Evolutionary conservation across 2,113 vertebrate genomes (phyloP).

Genomic region (Thalassoma bifasciatum): DNA sequence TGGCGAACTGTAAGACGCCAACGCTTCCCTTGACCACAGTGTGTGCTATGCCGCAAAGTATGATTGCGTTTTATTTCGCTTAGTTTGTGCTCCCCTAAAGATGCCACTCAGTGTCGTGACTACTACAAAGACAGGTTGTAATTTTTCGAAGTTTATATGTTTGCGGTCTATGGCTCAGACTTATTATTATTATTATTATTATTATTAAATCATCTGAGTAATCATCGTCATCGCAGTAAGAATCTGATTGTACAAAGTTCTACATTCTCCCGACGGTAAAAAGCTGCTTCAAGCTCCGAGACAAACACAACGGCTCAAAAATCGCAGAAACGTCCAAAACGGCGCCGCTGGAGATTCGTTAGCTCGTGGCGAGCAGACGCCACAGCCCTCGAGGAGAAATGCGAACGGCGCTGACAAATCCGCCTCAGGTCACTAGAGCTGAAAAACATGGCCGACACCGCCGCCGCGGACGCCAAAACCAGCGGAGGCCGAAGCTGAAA

Average conservation of each 20-base stretch:
- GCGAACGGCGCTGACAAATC: slow-evolving; percentile 49
- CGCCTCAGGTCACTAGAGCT: slow-evolving; percentile 9
- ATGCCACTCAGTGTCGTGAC: too few species aligned
- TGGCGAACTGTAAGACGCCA: too few species aligned
- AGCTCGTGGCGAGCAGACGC: slow-evolving; percentile 44
- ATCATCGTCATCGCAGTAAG: slow-evolving; percentile 38
- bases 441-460: slow-evolving; percentile 7
- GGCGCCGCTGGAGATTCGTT: slow-evolving; percentile 21
- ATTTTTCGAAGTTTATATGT: too few species aligned
- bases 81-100: too few species aligned
- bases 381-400: slow-evolving; percentile 26
- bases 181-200: too few species aligned
- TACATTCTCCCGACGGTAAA: slow-evolving; percentile 69
- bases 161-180: too few species aligned
- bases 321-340: slow-evolving; percentile 58
- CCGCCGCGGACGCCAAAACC: slow-evolving; percentile 31
- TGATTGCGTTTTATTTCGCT: too few species aligned
- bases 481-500: slow-evolving; percentile 39
- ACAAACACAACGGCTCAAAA: slow-evolving; percentile 57
- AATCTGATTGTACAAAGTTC: slow-evolving; percentile 72
- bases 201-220: too few species aligned
- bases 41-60: too few species aligned
- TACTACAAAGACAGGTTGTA: too few species aligned
- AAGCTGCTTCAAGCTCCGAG: slow-evolving; percentile 62
- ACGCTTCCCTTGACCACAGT: too few species aligned